Conservation (phyloP, 2,888 invertebrate genomes). For the Octodonta nipae region DNA sequence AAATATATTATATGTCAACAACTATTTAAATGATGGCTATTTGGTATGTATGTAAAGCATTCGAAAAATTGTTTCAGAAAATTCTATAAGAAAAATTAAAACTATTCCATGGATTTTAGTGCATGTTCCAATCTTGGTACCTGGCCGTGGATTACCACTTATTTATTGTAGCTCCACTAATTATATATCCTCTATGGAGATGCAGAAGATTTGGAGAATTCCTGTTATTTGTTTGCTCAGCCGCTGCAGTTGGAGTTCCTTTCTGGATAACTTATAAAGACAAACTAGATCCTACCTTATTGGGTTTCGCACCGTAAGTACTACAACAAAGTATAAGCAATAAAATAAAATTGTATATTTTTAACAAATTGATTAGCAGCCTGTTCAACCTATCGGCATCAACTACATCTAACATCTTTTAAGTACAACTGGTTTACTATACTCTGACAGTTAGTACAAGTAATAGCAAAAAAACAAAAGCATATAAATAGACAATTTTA, state of each 20-base stretch:
- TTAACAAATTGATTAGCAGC: not conserved
- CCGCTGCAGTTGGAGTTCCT: conserved; percentile 32
- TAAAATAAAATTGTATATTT: not conserved
- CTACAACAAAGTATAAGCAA: not conserved
- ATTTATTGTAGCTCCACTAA: conserved; percentile 48
- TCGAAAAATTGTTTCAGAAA: not conserved
- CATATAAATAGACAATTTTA: too few relatives aligned
- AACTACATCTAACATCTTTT: too few relatives aligned
- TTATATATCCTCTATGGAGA: conserved; percentile 55
- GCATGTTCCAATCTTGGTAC: conserved; percentile 65
- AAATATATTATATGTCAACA: conserved; percentile 60
- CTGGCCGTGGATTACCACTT: conserved; percentile 37
- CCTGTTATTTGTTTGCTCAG: conserved; percentile 38
- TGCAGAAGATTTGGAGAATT: conserved; percentile 45
- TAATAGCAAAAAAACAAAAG: too few relatives aligned
- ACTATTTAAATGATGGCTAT: conserved; percentile 52
- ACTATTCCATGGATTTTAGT: conserved; percentile 34
- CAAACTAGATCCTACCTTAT: conserved; percentile 51
- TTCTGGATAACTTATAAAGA: conserved; percentile 42
- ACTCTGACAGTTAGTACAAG: too few relatives aligned
- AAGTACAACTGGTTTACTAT: too few relatives aligned
- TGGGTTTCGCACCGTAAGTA: conserved; percentile 56
- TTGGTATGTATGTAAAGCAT: conserved; percentile 39
- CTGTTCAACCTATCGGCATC: too few relatives aligned
- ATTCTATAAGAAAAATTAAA: not conserved